Conservation (phyloP, 2,113 vertebrate genomes). For the Megaceryle maxima region DNA sequence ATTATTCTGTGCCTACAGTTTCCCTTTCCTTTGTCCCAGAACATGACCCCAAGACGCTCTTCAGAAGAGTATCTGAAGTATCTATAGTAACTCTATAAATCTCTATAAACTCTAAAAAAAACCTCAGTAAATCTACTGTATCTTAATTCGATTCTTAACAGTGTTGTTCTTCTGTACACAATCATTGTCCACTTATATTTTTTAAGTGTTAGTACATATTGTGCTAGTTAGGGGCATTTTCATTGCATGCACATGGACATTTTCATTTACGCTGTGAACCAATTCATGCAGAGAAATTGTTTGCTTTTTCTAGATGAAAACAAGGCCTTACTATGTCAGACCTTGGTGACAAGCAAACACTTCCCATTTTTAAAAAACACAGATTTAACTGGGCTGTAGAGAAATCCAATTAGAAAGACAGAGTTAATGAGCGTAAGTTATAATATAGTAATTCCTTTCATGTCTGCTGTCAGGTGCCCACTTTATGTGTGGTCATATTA, state of each 20-base stretch:
- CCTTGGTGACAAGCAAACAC: not conserved
- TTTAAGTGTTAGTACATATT: not conserved
- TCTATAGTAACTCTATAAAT: not conserved
- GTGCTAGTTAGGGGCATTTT: not conserved
- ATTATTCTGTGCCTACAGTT: not conserved
- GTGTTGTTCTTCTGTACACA: not conserved
- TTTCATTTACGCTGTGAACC: not conserved
- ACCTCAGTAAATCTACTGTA: not conserved
- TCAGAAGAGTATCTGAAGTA: not conserved
- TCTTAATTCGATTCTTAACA: not conserved
- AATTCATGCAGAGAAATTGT: not conserved
- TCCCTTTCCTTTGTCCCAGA: not conserved
- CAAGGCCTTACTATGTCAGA: not conserved
- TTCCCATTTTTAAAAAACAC: not conserved
- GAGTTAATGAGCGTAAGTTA: not conserved
- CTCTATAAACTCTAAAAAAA: too few relatives aligned
- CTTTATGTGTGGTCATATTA: not conserved
- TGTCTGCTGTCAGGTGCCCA: not conserved
- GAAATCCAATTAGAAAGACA: not conserved
- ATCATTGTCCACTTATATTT: not conserved
- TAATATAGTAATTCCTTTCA: not conserved
- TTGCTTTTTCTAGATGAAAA: not conserved
- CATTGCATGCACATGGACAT: not conserved
- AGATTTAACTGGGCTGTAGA: not conserved
- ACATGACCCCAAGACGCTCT: not conserved